Evolutionary conservation across 2,113 vertebrate species (phyloP).

Genomic region (Laterallus jamaicensis): DNA sequence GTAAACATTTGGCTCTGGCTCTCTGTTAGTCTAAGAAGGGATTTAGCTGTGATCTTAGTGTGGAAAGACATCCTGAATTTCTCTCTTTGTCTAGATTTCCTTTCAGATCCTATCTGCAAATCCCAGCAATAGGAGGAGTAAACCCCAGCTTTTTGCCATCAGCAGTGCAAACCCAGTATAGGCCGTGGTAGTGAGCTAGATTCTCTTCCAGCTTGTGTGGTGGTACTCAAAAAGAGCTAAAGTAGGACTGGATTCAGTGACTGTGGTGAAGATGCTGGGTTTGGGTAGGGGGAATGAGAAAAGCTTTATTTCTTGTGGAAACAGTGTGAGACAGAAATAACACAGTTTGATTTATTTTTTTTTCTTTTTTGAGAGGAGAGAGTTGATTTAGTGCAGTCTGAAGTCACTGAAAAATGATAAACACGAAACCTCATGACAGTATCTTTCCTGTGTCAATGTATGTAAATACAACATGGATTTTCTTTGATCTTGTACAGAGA

Average conservation of each 20-base stretch:
- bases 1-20: not conserved
- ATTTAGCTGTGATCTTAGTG: not conserved
- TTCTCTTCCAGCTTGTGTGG: not conserved
- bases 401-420: not conserved
- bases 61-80: not conserved
- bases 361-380: not conserved
- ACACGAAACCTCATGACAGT: not conserved
- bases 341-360: not conserved
- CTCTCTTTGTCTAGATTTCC: not conserved
- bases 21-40: not conserved
- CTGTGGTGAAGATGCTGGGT: not conserved
- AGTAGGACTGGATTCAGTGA: not conserved
- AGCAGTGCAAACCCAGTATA: not conserved
- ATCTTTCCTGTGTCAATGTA: not conserved
- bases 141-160: not conserved
- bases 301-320: not conserved
- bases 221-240: not conserved
- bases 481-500: conserved; percentile 5
- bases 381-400: not conserved
- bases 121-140: not conserved
- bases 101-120: not conserved
- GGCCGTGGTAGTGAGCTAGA: not conserved
- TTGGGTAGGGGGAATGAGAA: not conserved
- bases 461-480: not conserved
- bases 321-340: not conserved